Evolutionary conservation across 1,140 invertebrate species (phyloP).

Genomic region (Polypedilum vanderplanki): DNA sequence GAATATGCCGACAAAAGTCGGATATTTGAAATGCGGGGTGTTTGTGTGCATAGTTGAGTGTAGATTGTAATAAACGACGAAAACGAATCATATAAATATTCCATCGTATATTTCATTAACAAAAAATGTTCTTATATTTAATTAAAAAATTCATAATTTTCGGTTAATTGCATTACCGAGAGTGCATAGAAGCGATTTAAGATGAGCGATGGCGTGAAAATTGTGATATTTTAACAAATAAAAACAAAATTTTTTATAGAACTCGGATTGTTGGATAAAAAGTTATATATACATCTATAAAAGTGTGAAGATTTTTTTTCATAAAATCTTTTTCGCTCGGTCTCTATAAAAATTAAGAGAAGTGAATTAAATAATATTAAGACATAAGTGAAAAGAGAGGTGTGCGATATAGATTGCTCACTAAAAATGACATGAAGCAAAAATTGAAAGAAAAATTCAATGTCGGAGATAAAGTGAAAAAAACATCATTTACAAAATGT

Average conservation of each 20-base stretch:
- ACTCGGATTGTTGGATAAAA: conserved; percentile 10
- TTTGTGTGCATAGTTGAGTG: not conserved
- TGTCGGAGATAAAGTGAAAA: conserved; percentile 21
- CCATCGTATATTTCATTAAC: conserved; percentile 19
- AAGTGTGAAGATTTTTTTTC: not conserved
- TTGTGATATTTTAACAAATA: conserved; percentile 20
- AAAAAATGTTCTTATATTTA: conserved; percentile 20
- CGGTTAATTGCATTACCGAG: not conserved
- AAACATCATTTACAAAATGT: conserved; percentile 20
- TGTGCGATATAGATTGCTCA: not conserved
- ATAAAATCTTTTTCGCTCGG: not conserved
- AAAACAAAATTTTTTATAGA: not conserved
- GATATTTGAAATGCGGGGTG: not conserved
- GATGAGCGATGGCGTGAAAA: conserved; percentile 16
- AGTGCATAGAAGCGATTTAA: conserved; percentile 10
- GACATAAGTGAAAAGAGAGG: not conserved
- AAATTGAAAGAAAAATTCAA: conserved; percentile 22
- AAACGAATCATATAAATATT: conserved; percentile 14
- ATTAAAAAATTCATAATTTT: conserved; percentile 15
- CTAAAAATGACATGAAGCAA: conserved; percentile 24
- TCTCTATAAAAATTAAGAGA: not conserved
- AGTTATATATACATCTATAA: not conserved
- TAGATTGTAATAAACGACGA: conserved; percentile 17
- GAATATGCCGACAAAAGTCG: too few relatives aligned
- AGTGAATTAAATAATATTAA: not conserved